phyloP scores from a whole-genome alignment of 1,140 invertebrate species.

The Sycobia sp. region DNA sequence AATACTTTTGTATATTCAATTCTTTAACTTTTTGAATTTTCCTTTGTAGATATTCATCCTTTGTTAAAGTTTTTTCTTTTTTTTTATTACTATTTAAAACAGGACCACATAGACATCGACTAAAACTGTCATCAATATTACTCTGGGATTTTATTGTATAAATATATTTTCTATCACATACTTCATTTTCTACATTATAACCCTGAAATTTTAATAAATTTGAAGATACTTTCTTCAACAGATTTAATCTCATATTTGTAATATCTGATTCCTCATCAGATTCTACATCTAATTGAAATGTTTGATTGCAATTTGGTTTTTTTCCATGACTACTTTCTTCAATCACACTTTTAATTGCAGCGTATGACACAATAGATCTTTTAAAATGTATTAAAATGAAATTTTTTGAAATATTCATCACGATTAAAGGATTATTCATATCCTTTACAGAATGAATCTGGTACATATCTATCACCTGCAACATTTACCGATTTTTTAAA shows the following conservation, averaged over 20 bases:
- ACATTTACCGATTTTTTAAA: neutral
- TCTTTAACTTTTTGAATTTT: slow-evolving; percentile 46
- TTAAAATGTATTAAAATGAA: slow-evolving; percentile 37
- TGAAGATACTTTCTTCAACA: slow-evolving; percentile 52
- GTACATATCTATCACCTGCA: neutral
- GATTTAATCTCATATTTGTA: slow-evolving; percentile 49
- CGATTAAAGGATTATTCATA: neutral
- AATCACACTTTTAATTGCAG: slow-evolving; percentile 40
- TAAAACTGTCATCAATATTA: slow-evolving; percentile 39
- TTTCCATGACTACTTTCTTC: slow-evolving; percentile 36
- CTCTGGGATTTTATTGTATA: slow-evolving; percentile 60
- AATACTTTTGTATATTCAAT: slow-evolving; percentile 57
- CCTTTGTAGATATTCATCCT: slow-evolving; percentile 50
- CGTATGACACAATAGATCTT: slow-evolving; percentile 36
- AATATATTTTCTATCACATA: slow-evolving; percentile 45
- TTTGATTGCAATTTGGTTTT: slow-evolving; percentile 18
- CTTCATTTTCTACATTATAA: slow-evolving; percentile 37
- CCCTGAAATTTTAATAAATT: slow-evolving; percentile 53
- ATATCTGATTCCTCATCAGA: slow-evolving; percentile 46
- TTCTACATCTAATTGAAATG: slow-evolving; percentile 38
- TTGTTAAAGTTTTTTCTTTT: slow-evolving; percentile 57
- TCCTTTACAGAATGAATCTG: neutral
- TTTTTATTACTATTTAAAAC: slow-evolving; percentile 57
- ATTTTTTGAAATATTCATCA: slow-evolving; percentile 13
- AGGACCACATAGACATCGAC: slow-evolving; percentile 57